A percentile compares a stretch with the other conserved stretches of the same genome.
phyloP scores from a whole-genome alignment of 2,888 invertebrate genomes.

The Macrophya alboannulata region DNA sequence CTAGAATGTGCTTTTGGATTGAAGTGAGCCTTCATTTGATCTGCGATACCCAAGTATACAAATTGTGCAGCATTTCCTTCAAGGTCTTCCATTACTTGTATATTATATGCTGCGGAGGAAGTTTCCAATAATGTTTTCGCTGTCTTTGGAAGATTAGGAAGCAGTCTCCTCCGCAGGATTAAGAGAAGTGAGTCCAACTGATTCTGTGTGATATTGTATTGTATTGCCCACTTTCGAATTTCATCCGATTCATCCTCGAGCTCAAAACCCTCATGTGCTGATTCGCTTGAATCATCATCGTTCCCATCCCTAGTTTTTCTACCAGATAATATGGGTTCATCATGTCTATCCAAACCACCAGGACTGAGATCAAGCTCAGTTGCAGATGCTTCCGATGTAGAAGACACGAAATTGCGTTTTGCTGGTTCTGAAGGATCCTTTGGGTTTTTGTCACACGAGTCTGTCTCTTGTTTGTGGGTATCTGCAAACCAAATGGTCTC shows the following conservation, averaged over 20 bases:
- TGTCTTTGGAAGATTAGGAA: slow-evolving; percentile 23
- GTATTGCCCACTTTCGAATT: slow-evolving; percentile 28
- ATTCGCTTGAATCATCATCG: not conserved
- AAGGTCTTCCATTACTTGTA: slow-evolving; percentile 19
- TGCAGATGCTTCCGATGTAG: slow-evolving; percentile 27
- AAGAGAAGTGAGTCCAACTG: slow-evolving; percentile 31
- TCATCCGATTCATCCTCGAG: slow-evolving; percentile 27
- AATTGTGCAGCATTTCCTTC: slow-evolving; percentile 29
- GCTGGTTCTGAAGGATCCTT: not conserved
- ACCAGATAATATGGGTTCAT: not conserved
- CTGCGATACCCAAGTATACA: slow-evolving; percentile 19
- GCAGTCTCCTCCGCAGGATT: slow-evolving; percentile 22
- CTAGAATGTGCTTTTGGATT: slow-evolving; percentile 39
- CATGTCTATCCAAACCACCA: slow-evolving; percentile 11
- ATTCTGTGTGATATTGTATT: slow-evolving; percentile 23
- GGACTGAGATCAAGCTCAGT: slow-evolving; percentile 20
- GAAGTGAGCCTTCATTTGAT: slow-evolving; percentile 32
- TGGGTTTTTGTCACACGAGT: not conserved
- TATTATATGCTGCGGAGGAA: slow-evolving; percentile 29
- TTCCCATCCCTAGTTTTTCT: not conserved
- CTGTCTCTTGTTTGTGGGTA: not conserved
- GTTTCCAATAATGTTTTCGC: slow-evolving; percentile 27
- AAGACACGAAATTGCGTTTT: not conserved
- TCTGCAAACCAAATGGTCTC: not conserved
- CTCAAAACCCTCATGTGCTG: slow-evolving; percentile 6